Conservation (phyloP, 2,888 invertebrate genomes). For the Cyclophora punctaria region DNA sequence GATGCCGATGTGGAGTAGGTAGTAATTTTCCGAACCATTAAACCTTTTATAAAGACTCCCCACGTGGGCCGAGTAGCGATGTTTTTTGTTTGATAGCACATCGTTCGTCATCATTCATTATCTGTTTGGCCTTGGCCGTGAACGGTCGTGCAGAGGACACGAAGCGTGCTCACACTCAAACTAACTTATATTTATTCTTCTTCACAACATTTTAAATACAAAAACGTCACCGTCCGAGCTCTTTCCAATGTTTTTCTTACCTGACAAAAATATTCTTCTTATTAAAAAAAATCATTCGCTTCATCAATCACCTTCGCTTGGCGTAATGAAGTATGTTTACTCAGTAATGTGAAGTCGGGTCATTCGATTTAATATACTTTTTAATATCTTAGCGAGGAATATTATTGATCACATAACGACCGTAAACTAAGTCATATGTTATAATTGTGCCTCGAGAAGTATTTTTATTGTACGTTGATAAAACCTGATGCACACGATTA, state of each 20-base stretch:
- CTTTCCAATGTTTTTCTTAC: conserved; percentile 6
- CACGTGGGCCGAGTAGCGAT: conserved; percentile 55
- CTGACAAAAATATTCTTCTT: conserved; percentile 3
- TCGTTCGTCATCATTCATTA: conserved; percentile 64
- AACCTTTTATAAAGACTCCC: conserved; percentile 57
- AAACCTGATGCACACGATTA: no score
- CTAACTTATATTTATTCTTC: conserved; percentile 14
- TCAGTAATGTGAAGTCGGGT: no score
- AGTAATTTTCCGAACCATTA: conserved; percentile 66
- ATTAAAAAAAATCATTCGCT: conserved; percentile 10
- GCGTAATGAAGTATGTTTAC: not conserved
- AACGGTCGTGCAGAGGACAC: conserved; percentile 60
- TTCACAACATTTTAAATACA: conserved; percentile 26
- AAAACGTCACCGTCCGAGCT: conserved; percentile 23
- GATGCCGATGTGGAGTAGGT: conserved; percentile 34
- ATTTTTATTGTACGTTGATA: no score
- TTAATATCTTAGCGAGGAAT: no score
- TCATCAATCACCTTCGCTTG: conserved; percentile 2
- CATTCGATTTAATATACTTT: no score
- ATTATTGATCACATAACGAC: no score
- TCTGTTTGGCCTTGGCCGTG: conserved; percentile 72
- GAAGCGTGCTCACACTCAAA: conserved; percentile 44
- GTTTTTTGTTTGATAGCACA: conserved; percentile 56
- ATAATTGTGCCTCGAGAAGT: no score
- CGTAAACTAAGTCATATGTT: no score